Conservation (phyloP, 2,113 vertebrate genomes). For the Chionomys nivalis region DNA sequence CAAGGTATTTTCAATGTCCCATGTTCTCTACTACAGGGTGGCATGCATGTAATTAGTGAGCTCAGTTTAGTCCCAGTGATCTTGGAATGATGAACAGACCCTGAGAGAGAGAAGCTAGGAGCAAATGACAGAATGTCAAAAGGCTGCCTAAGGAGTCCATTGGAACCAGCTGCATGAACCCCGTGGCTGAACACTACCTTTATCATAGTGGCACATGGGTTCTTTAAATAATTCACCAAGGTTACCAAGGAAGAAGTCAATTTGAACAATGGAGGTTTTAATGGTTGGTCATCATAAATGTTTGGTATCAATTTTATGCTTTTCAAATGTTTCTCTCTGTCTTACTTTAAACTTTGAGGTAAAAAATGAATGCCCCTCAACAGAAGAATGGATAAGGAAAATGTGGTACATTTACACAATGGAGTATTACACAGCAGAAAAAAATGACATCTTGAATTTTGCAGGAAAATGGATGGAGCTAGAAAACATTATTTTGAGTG, state of each 20-base stretch:
- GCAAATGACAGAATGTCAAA: not conserved
- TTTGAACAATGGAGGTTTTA: not conserved
- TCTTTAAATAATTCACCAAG: not conserved
- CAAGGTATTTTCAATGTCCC: not conserved
- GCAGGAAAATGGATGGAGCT: too few species aligned
- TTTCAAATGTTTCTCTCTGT: not conserved
- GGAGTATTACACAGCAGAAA: too few species aligned
- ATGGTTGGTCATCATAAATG: not conserved
- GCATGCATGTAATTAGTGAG: not conserved
- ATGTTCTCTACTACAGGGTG: not conserved
- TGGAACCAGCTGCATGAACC: not conserved
- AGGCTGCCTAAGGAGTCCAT: not conserved
- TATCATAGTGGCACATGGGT: fast-evolving
- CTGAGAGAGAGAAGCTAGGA: not conserved
- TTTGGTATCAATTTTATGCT: not conserved
- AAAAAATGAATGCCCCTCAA: not conserved
- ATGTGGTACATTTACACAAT: too few species aligned
- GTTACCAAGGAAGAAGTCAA: not conserved
- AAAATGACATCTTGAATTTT: too few species aligned
- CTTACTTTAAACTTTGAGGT: not conserved
- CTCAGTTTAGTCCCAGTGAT: not conserved
- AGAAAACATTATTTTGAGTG: too few species aligned
- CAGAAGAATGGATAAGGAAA: too few species aligned
- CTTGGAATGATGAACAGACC: not conserved
- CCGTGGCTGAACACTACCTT: not conserved